Evolutionary conservation across 1,140 invertebrate species (phyloP).

Genomic region (Drosophila repleta): DNA sequence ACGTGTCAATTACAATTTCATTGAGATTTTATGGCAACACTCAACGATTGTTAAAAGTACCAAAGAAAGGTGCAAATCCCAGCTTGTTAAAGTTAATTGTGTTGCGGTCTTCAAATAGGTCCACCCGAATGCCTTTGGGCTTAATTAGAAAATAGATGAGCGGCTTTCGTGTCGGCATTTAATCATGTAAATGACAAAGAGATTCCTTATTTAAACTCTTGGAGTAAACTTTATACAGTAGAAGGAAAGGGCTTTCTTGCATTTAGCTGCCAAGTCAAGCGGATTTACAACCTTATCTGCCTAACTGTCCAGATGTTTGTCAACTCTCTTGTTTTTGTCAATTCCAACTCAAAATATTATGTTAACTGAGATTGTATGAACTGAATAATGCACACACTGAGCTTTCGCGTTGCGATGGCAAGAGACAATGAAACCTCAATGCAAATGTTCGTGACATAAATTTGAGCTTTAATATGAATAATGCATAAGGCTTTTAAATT

Average conservation of each 20-base stretch:
- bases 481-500: neutral
- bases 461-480: neutral
- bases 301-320: neutral
- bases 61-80: constrained; percentile 4
- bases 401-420: too few species aligned
- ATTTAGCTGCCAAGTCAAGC: neutral
- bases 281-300: neutral
- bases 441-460: too few species aligned
- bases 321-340: neutral
- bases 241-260: neutral
- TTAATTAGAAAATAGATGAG: constrained; percentile 15
- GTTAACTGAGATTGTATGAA: neutral
- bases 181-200: neutral
- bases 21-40: constrained; percentile 41
- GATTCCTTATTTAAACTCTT: neutral
- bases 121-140: neutral
- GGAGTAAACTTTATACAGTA: neutral
- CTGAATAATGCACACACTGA: too few species aligned
- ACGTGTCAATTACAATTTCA: constrained; percentile 63
- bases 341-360: neutral
- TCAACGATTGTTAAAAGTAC: constrained; percentile 3
- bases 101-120: constrained; percentile 1
- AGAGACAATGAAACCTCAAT: neutral
- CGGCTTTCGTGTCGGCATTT: neutral
- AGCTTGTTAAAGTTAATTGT: constrained; percentile 22